Base-by-base conservation (phyloP, 1,140 invertebrate species). In the Hyles vespertilio region DNA sequence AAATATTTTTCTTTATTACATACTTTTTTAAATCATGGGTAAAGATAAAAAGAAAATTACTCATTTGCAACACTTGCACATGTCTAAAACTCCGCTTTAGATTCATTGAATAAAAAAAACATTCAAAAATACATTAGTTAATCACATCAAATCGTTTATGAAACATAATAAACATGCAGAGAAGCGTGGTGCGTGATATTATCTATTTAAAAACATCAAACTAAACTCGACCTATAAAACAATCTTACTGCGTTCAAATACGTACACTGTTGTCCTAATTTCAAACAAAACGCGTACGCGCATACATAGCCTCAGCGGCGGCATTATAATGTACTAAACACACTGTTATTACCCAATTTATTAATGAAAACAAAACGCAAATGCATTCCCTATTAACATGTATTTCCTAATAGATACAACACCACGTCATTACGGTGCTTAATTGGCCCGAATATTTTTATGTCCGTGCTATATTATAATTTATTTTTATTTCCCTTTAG, bases 161-260 rank as follows among this genome's bases (percentile, higher is more conserved):
- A 51, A 51, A 51, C 50, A 51, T 55, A 63, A 63, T 58, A 61
- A 67, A 67, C 61, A 67, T 47, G 59, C 48, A 57, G 55, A 60
- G 58, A 60, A 60, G 57, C 45, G 54, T 56, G 65, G 60, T 60
- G 57, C 45, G 54, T 56, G 65, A 63, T 66, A 59, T 66, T 62
- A 66, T 61, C 59, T 58, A 63, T 63, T 63, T 63, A 67, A 60
- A 63, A 67, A 61, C 60, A 63, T 63, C 62, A 56, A 67, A 63
- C 61, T 59, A 67, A 67, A 63, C 58, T 67, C 61, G 65, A 63
- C 65, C 65, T 67, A 67, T 67, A 63, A 63, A 61, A 62, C 59
- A 58, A 69, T 62, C 62, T 69, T 52, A 40, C 59, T 59, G 59
- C 54, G 61, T 59, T 57, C 57, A 56, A 54, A 60, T 62, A 56